Conservation (phyloP, 2,113 vertebrate species). For the Muntiacus muntjak region DNA sequence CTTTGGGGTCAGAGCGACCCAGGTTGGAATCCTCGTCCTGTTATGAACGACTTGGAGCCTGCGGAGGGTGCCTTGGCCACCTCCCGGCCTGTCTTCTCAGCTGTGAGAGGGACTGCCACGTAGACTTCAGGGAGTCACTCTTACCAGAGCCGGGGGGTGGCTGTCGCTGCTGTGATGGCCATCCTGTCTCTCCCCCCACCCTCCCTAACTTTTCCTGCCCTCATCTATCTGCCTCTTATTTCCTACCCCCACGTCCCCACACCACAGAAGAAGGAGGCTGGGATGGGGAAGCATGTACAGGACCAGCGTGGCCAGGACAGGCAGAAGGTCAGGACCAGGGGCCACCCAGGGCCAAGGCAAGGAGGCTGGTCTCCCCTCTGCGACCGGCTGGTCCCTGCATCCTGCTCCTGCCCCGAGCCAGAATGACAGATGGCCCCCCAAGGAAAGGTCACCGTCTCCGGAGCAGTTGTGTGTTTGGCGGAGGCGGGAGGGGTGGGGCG, state of each 20-base stretch:
- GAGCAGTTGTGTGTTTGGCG: not conserved
- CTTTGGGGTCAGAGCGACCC: not conserved
- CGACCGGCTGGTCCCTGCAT: not conserved
- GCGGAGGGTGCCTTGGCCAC: accelerated
- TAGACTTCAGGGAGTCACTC: accelerated
- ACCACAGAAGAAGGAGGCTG: accelerated
- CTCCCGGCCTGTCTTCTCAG: not conserved
- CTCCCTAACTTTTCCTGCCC: not conserved
- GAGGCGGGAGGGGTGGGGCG: not conserved
- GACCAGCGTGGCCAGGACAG: not conserved
- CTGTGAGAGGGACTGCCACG: accelerated
- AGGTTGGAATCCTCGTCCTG: not conserved
- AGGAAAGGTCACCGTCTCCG: conserved; percentile 36
- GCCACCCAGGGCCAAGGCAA: not conserved
- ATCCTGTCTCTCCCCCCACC: not conserved
- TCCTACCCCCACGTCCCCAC: not conserved
- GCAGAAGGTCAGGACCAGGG: not conserved
- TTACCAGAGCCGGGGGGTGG: too few relatives aligned
- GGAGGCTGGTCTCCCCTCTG: not conserved
- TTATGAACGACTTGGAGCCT: not conserved
- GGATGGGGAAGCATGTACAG: accelerated
- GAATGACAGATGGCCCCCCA: conserved; percentile 60
- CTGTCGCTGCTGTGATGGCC: not conserved
- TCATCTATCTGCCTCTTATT: not conserved
- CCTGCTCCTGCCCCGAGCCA: not conserved